Evolutionary conservation across 2,113 vertebrate genomes (phyloP), one percentile per base, ranked within the genome.

Genomic region (Anthoscopus minutus): DNA sequence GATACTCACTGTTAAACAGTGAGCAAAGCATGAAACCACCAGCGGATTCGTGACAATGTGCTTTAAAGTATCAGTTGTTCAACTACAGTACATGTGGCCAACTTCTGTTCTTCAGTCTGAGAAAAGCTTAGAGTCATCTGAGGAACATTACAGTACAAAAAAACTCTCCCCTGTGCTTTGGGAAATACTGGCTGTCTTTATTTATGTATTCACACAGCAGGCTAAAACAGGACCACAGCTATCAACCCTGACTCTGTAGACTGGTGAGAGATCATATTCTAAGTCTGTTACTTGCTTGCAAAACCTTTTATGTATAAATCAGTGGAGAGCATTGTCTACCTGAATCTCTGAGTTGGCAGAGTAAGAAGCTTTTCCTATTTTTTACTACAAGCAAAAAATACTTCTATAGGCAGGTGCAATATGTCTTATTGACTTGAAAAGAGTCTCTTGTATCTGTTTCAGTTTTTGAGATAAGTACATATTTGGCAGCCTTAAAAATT

Each of bases 161-260:
- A 94, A 76, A 31, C 6, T 47, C 54, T 58, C 48, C 86, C 82
- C 72, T 51, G 17, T 71, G 40, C 77, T 89, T 88, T 76, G n/a
- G 65, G 57, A 94, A n/a, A 93, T 78, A 24, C 54, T 86, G 71
- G 22, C 84, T 89, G 77, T 81, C 93, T 95, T 91, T 79, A 90
- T 96, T 69, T 65, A 76, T 40, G 9, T 44, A 51, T 61, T 44
- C 17, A 54, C 58, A 27, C 15, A 85, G 30, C 35, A 62, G 58
- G 33, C 50, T 91, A 77, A 91, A 89, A 89, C 38, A 77, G 84
- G 84, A 82, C 58, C 38, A 62, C 58, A 92, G 50, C 71, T 82
- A 54, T 58, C 42, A 76, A 24, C 2, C 5, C 14, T 23, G 42
- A 20, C 42, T 70, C 71, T 82, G 35, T 28, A 73, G 58, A 66